Base-by-base conservation (phyloP, 2,888 invertebrate genomes). In the Listrodromus nycthemerus region DNA sequence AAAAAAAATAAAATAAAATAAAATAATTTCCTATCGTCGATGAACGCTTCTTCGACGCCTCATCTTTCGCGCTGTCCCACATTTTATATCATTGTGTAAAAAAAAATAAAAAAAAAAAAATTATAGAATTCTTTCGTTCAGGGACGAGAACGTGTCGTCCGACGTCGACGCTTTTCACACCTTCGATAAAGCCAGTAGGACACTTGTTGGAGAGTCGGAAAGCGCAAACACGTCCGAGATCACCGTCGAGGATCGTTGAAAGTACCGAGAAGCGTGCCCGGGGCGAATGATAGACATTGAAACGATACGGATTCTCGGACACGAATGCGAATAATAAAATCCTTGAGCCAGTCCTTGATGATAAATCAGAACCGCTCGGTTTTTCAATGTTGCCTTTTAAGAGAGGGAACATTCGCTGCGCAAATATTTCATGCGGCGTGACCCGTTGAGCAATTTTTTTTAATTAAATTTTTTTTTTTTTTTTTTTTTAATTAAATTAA, bases 341-440 rank as follows among this genome's bases (percentile, higher is more conserved):
- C 78, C 82, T 78, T 82, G 73, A 82, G 50, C 71, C 67, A n/a
- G n/a, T n/a, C n/a, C n/a, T n/a, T n/a, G 67, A 73, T 78, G 41
- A 73, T 69, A 78, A 13, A 50, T 6, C 45, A 27, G 41, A 73
- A 45, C 24, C 30, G 41, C 10, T 73, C 41, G 50, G 21, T 74
- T 24, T 52, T 65, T 73, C 52, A 27, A 61, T 69, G 33, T 52
- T 65, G 61, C 52, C 13, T 63, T 48, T n/a, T 30, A 10, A 13
- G 61, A 50, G 63, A 41, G 19, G 24, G 48, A 75, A n/a, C n/a
- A n/a, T n/a, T n/a, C n/a, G n/a, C n/a, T n/a, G n/a, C n/a, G n/a
- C n/a, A n/a, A n/a, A n/a, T n/a, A n/a, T n/a, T n/a, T n/a, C n/a
- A 55, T 76, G 52, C 30, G 24, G 73, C 65, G 77, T 71, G 75